Percentiles rank a stretch among this genome's conserved stretches.
These are phyloP conservation scores for Lithobius niger DNA, from an alignment of 1,140 invertebrate genomes.

Conservation along the genomic window DNA sequence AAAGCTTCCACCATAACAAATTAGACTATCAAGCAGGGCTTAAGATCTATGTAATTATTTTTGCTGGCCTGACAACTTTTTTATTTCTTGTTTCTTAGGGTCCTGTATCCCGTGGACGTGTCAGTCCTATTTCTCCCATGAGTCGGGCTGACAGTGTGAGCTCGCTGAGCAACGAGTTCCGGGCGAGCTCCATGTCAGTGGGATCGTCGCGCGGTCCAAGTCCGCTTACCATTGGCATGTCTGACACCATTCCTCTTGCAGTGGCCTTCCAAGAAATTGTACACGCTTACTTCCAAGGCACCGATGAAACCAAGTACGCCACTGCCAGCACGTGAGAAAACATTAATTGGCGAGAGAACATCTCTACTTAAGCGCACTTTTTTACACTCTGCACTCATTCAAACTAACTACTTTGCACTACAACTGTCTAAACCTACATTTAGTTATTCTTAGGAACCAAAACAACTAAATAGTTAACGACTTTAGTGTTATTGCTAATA, in stretches of 20 bases:
- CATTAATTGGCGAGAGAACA: too few species aligned
- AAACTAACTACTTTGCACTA: too few species aligned
- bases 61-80: not conserved
- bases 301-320: conserved; percentile 50
- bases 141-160: conserved; percentile 59
- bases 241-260: conserved; percentile 86
- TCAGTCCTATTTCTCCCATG: conserved; percentile 48
- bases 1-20: too few species aligned
- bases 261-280: conserved; percentile 95
- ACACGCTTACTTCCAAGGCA: conserved; percentile 76
- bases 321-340: too few species aligned
- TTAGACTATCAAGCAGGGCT: too few species aligned
- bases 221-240: conserved; percentile 85
- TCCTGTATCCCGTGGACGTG: conserved; percentile 39
- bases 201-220: conserved; percentile 84
- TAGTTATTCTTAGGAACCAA: too few species aligned
- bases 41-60: not conserved
- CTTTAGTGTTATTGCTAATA: too few species aligned
- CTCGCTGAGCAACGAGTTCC: conserved; percentile 53
- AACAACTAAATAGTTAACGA: too few species aligned
- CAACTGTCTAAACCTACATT: too few species aligned
- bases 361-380: too few species aligned
- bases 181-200: conserved; percentile 51
- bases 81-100: conserved; percentile 7
- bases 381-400: too few species aligned